Evolutionary conservation across 2,888 invertebrate species (phyloP).

Genomic region (Sympetrum striolatum): DNA sequence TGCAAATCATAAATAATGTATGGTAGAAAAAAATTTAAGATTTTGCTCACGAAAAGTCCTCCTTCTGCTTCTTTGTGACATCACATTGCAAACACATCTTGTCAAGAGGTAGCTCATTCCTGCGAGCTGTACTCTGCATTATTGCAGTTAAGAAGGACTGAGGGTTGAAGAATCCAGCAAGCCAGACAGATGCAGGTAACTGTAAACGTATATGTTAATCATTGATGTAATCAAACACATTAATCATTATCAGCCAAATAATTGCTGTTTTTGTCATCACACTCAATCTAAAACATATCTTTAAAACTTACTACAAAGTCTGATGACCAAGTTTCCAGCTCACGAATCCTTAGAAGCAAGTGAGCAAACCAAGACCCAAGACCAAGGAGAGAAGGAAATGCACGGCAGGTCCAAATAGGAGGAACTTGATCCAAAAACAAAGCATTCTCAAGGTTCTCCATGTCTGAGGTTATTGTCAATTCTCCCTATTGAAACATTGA

Average conservation of each 20-base stretch:
- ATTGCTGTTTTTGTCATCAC: neutral
- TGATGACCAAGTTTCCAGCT: slow-evolving; percentile 92
- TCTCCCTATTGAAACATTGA: slow-evolving; percentile 72
- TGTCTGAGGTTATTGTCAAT: slow-evolving; percentile 92
- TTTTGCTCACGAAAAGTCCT: slow-evolving; percentile 84
- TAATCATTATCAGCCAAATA: neutral
- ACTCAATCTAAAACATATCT: neutral
- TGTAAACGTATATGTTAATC: slow-evolving; percentile 56
- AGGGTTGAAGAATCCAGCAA: slow-evolving; percentile 98
- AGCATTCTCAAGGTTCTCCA: slow-evolving; percentile 94
- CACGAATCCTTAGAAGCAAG: slow-evolving; percentile 81
- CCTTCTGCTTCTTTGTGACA: slow-evolving; percentile 95
- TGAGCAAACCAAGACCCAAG: slow-evolving; percentile 94
- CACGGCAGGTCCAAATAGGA: slow-evolving; percentile 82
- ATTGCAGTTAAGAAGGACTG: slow-evolving; percentile 95
- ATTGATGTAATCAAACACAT: neutral
- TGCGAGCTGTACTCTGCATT: slow-evolving; percentile 95
- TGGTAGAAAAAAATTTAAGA: neutral
- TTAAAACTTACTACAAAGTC: slow-evolving; percentile 81
- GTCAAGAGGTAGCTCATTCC: slow-evolving; percentile 90
- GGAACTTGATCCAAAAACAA: slow-evolving; percentile 94
- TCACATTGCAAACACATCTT: slow-evolving; percentile 98
- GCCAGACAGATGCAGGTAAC: slow-evolving; percentile 93
- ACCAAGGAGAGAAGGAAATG: slow-evolving; percentile 90
- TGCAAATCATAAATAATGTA: neutral